A percentile compares a stretch with the other conserved stretches of the same genome.
Conservation (phyloP, 2,113 vertebrate species). For the Vidua chalybeata region DNA sequence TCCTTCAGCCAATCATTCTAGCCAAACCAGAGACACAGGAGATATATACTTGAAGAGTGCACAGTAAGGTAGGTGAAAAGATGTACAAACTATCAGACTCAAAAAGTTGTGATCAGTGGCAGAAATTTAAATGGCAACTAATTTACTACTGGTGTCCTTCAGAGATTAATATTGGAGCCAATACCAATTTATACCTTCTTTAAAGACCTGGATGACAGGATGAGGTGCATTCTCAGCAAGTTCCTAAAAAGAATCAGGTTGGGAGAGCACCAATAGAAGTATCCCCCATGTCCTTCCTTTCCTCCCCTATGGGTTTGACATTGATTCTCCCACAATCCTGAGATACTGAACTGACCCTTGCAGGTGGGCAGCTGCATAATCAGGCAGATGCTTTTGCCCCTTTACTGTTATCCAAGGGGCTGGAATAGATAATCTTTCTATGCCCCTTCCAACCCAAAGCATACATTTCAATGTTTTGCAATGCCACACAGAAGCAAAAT, state of each 20-base stretch:
- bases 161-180: background rate
- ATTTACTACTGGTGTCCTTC: background rate
- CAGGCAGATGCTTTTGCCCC: background rate
- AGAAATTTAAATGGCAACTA: background rate
- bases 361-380: background rate
- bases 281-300: background rate
- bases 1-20: background rate
- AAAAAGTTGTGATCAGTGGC: background rate
- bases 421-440: background rate
- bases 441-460: background rate
- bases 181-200: background rate
- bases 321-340: background rate
- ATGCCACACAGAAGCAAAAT: background rate
- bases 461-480: background rate
- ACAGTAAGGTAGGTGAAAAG: background rate
- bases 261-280: background rate
- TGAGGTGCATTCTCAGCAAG: background rate
- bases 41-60: background rate
- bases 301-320: background rate
- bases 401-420: background rate
- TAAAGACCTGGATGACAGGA: background rate
- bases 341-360: background rate
- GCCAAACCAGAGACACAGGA: background rate
- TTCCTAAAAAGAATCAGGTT: background rate
- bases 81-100: background rate